These are phyloP conservation scores for Sisyra nigra DNA, from an alignment of 2,888 invertebrate species.

Conservation along the genomic window DNA sequence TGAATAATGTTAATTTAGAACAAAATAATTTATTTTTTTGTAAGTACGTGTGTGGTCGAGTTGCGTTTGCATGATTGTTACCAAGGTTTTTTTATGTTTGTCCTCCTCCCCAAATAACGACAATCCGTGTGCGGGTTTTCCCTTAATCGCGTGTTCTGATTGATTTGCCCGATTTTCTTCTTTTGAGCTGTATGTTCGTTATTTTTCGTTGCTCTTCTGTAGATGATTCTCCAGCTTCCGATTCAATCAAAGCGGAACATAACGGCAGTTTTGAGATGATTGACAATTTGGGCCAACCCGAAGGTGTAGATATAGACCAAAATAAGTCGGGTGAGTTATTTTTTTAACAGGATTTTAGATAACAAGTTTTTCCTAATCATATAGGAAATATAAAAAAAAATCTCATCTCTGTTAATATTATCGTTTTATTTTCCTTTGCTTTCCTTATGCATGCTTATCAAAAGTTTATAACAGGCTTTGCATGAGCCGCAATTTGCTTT, in stretches of 20 bases:
- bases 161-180: slow-evolving; percentile 1
- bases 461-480: slow-evolving; percentile 1
- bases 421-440: not conserved
- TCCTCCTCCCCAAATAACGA: too few species aligned
- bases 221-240: slow-evolving; percentile 21
- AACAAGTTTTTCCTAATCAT: not conserved
- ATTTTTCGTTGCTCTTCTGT: slow-evolving; percentile 14
- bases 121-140: not conserved
- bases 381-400: not conserved
- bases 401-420: not conserved
- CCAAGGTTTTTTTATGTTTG: slow-evolving; percentile 5
- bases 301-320: slow-evolving; percentile 21
- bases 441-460: not conserved
- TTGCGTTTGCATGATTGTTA: slow-evolving; percentile 1
- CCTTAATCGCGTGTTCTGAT: not conserved
- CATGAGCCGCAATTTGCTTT: slow-evolving; percentile 5
- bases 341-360: slow-evolving; percentile 1
- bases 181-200: slow-evolving; percentile 1
- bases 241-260: slow-evolving; percentile 25
- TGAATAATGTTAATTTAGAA: too few species aligned
- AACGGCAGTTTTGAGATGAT: slow-evolving; percentile 54
- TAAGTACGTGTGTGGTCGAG: slow-evolving; percentile 13
- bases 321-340: slow-evolving; percentile 14
- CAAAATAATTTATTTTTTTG: not conserved
- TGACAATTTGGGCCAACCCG: slow-evolving; percentile 37